These are phyloP conservation scores for Lontra canadensis DNA, from an alignment of 2,113 vertebrate genomes.

Conservation along the genomic window DNA sequence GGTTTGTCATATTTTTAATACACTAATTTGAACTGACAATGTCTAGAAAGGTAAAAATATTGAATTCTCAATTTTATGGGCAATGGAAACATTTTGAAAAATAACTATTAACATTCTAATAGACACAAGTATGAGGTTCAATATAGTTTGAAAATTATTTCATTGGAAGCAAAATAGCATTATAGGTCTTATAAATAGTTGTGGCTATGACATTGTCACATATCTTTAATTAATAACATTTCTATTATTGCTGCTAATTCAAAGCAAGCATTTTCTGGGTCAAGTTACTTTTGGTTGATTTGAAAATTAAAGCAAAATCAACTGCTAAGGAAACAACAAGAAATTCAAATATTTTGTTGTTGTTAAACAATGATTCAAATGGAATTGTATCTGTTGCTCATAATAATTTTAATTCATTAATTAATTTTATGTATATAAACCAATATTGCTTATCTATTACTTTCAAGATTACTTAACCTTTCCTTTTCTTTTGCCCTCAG, in stretches of 20 bases:
- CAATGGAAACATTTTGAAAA: not conserved
- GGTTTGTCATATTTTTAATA: not conserved
- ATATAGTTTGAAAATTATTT: not conserved
- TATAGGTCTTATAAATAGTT: not conserved
- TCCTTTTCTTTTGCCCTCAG: not conserved
- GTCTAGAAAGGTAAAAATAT: not conserved
- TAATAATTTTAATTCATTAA: not conserved
- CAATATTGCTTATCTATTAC: not conserved
- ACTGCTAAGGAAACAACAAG: not conserved
- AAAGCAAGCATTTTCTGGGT: not conserved
- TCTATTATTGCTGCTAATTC: not conserved
- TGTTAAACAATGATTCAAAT: not conserved
- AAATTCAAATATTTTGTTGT: not conserved
- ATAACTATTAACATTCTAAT: not conserved
- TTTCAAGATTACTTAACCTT: not conserved
- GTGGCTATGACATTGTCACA: not conserved
- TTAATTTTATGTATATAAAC: not conserved
- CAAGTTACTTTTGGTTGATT: constrained; percentile 27
- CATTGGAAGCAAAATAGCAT: not conserved
- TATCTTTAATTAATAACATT: not conserved
- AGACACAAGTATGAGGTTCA: not conserved
- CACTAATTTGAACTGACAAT: not conserved
- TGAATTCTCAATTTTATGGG: not conserved
- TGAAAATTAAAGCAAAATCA: not conserved
- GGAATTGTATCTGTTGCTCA: not conserved